Evolutionary conservation across 1,140 invertebrate species (phyloP), one percentile per base, ranked within the genome.

Genomic region (Drosophila ficusphila): DNA sequence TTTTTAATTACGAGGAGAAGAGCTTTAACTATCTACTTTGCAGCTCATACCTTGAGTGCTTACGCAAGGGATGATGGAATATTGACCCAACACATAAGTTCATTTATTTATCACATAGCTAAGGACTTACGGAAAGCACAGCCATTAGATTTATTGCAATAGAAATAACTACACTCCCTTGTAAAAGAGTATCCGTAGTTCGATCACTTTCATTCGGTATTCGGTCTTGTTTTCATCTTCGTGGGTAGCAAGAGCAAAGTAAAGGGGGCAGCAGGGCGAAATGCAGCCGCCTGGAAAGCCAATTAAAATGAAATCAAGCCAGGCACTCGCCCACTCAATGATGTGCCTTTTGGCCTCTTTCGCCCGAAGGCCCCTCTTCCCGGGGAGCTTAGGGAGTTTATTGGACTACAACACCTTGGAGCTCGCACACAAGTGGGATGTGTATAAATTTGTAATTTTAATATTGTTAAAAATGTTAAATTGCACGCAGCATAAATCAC

Each of bases 391-490:
- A 62, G 64, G 85, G 7, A 44, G 81, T 86, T 86, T 79, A 79
- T 85, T 86, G 58, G 75, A 72, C 62, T 75, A 71, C 36, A 60
- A 78, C 82, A 86, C 69, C 76, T 88, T 71, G 51, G 25, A 54
- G 47, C 64, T 7, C 44, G 25, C 53, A 76, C 69, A 72, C 53
- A 33, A 51, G 36, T 33, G 34, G 16, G 34, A 47, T 54, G 21
- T 51, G 38, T 76, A 74, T 86, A 86, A 81, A 82, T 85, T 85
- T 88, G 82, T 77, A 86, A 88, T 86, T 82, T 86, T 82, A 83
- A 85, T 85, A 88, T 73, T 86, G 81, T 86, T 88, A 83, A 89
- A 88, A 83, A 89, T 86, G 60, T 77, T 77, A 82, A 88, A 89
- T 82, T 88, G 52, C 71, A 74, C 46, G 77, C 69, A 75, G 82